Conservation (phyloP, 2,113 vertebrate species). For the Scomber japonicus region DNA sequence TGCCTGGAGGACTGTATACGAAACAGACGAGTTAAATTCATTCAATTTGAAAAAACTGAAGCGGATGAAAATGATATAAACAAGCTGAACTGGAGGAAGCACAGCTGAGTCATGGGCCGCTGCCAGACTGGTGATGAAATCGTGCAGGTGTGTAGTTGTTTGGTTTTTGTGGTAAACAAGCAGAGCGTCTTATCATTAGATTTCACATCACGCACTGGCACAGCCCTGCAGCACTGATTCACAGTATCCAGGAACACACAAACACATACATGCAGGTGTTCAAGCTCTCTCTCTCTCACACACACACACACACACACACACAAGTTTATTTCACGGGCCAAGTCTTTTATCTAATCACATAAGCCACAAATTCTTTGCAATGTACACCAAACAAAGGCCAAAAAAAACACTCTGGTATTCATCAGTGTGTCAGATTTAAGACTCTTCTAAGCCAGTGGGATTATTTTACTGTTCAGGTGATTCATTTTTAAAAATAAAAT, state of each 20-base stretch:
- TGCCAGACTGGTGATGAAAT: background rate
- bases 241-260: constrained; percentile 17
- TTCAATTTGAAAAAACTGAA: background rate
- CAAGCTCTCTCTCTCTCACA: no score
- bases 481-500: background rate
- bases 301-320: background rate
- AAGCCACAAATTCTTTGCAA: background rate
- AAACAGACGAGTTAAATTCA: background rate
- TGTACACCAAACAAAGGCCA: background rate
- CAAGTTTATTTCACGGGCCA: background rate
- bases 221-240: constrained; percentile 53
- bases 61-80: constrained; percentile 6
- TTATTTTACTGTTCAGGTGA: constrained; percentile 4
- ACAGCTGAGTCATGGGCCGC: constrained; percentile 32
- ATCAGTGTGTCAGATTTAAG: background rate
- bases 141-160: constrained; percentile 33
- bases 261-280: background rate
- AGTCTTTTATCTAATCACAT: background rate
- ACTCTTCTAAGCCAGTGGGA: background rate
- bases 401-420: background rate
- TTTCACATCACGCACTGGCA: constrained; percentile 63
- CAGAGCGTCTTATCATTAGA: constrained; percentile 58
- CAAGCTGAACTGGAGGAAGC: background rate
- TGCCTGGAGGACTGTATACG: background rate
- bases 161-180: constrained; percentile 39